Base-by-base conservation (phyloP, 2,797 vertebrate species). In the Danio albolineatus region DNA sequence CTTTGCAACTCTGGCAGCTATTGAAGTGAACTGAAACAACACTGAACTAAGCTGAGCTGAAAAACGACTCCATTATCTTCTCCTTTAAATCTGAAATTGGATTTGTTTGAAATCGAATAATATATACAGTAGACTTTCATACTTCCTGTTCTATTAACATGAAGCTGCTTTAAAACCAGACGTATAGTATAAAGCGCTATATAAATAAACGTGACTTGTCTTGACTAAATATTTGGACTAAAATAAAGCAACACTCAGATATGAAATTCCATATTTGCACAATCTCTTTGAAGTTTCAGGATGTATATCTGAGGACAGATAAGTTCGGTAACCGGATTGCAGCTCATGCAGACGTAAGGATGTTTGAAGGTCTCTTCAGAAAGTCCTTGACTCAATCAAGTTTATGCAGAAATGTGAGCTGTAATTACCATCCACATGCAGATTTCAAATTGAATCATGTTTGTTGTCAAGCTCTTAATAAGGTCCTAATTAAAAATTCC, bases 381-480 rank as follows among this genome's bases (percentile, higher is more conserved):
- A 82, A 84, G 78, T 74, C 70, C 70, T 73, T 74, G 78, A 67
- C 51, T 48, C 49, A 85, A 79, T 83, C 78, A 82, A 8, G 71
- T 78, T 65, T 67, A 72, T 69, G 38, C 49, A 61, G 38, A 61
- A 79, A 83, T 41, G n/a, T 79, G 49, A 75, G 85, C 89, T 83
- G 85, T 89, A 90, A 92, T 91, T 91, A 90, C 82, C 81, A 74
- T 81, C 36, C 79, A 66, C 83, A 69, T 62, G 49, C 72, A 73
- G 72, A 73, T 84, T 82, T 86, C 85, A 90, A 93, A 93, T 91
- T 89, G 88, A 89, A 92, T 93, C 91, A 91, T 89, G 86, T 92
- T 91, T 90, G 89, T 88, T 78, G 89, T 87, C 85, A 87, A 81
- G 62, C 76, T 82, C 89, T 90, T 93, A 91, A 92, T 94, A 90